Evolutionary conservation across 2,113 vertebrate species (phyloP), one percentile per base, ranked within the genome.

Genomic region (Chaetura pelagica): DNA sequence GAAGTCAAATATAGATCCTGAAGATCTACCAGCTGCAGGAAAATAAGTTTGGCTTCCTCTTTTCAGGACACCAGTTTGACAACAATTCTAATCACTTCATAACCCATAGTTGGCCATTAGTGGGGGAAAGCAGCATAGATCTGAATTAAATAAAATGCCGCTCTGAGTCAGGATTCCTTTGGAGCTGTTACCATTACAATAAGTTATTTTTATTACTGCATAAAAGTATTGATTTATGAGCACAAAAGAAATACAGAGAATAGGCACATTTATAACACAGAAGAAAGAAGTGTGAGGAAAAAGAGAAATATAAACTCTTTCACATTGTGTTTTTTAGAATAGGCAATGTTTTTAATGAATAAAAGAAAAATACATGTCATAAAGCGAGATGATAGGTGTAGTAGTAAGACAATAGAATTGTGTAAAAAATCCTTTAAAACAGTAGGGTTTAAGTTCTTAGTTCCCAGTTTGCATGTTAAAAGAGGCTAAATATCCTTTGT

Each of bases 181-280:
- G 88, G 79, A 96, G 76, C 94, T 94, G 90, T 93, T 94, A 81
- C 83, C 40, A 84, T 96, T 93, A 87, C 49, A 94, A 49, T 97
- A 95, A 93, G 83, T 95, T 97, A 93, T 95, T 96, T 97, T 96
- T 95, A 96, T 94, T 96, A 94, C 83, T 81, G 61, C 79, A 68
- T 82, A 32, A 72, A 95, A 64, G 24, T 94, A 89, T 92, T 96
- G 94, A 97, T 96, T 95, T 96, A 95, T 90, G 76, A 78, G 68
- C 19, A 58, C 68, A 78, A 44, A 92, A 78, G 90, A 84, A 95
- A 88, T 95, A 22, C 8, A 87, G 86, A 88, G 78, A 97, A 90
- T 71, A 90, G 34, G 27, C 48, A 52, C 49, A 64, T 91, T 89
- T 93, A 69, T 85, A 92, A 88, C 30, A 64, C 3, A 2, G 40